A percentile compares a stretch with the other conserved stretches of the same genome.
Evolutionary conservation across 2,113 vertebrate genomes (phyloP).

Genomic region (Taxidea taxus): DNA sequence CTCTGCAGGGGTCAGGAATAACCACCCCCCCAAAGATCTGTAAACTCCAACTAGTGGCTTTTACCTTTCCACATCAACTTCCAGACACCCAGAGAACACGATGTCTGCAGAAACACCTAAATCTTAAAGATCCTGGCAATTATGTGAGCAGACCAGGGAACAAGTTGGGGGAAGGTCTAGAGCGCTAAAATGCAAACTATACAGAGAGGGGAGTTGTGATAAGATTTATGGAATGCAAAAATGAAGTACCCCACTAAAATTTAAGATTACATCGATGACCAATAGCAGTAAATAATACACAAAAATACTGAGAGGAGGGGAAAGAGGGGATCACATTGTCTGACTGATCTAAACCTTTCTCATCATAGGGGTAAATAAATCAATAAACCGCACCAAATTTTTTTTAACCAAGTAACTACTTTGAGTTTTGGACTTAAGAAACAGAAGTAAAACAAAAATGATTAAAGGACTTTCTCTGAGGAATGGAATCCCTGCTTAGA

Average conservation of each 20-base stretch:
- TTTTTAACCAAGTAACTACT: background rate
- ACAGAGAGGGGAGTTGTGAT: background rate
- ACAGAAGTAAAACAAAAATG: background rate
- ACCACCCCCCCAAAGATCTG: background rate
- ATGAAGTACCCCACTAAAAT: background rate
- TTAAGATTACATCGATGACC: background rate
- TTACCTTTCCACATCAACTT: background rate
- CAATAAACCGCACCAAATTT: background rate
- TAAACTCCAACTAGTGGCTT: background rate
- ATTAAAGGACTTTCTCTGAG: background rate
- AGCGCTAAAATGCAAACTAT: background rate
- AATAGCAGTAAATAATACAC: background rate
- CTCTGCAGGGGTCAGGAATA: background rate
- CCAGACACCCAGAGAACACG: background rate
- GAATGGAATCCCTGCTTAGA: background rate
- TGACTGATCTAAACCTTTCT: background rate
- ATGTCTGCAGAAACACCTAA: background rate
- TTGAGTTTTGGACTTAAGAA: background rate
- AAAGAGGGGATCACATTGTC: background rate
- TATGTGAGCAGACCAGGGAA: background rate
- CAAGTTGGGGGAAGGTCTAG: background rate
- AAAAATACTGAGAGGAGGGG: background rate
- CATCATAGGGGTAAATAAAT: background rate
- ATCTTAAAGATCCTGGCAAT: background rate
- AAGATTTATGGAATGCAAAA: background rate